phyloP scores from a whole-genome alignment of 2,888 invertebrate genomes.

The Argyra leucocephala region DNA sequence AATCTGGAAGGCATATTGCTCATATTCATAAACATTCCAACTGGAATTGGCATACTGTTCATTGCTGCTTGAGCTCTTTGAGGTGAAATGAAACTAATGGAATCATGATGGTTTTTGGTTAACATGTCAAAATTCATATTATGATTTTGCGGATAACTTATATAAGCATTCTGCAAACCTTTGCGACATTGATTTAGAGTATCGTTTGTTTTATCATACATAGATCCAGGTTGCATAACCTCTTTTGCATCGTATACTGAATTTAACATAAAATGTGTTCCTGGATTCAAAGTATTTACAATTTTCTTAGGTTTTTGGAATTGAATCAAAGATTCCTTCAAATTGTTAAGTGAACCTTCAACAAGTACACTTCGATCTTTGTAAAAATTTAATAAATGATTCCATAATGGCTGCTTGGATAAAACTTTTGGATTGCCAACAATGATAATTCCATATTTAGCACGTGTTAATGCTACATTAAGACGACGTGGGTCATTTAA shows the following conservation, averaged over 20 bases:
- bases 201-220: constrained; percentile 68
- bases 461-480: constrained; percentile 95
- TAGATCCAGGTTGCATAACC: constrained; percentile 85
- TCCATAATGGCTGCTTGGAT: constrained; percentile 97
- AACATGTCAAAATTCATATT: constrained; percentile 51
- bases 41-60: constrained; percentile 81
- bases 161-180: constrained; percentile 13
- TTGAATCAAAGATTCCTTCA: constrained; percentile 93
- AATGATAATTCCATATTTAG: constrained; percentile 94
- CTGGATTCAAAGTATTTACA: constrained; percentile 87
- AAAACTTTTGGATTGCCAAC: constrained; percentile 98
- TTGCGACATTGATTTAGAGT: constrained; percentile 29
- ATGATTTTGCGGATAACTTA: constrained; percentile 18
- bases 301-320: constrained; percentile 96
- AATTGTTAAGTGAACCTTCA: constrained; percentile 92
- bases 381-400: constrained; percentile 91
- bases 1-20: constrained; percentile 65
- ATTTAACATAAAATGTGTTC: constrained; percentile 94
- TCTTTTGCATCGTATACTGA: constrained; percentile 95
- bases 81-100: constrained; percentile 84
- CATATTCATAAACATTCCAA: constrained; percentile 92
- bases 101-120: constrained; percentile 69
- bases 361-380: constrained; percentile 90
- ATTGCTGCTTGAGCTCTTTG: constrained; percentile 65
- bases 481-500: constrained; percentile 93